Percentiles rank a stretch among this genome's conserved stretches.
phyloP scores from a whole-genome alignment of 2,888 invertebrate species.

The Drepanosiphum platanoidis region DNA sequence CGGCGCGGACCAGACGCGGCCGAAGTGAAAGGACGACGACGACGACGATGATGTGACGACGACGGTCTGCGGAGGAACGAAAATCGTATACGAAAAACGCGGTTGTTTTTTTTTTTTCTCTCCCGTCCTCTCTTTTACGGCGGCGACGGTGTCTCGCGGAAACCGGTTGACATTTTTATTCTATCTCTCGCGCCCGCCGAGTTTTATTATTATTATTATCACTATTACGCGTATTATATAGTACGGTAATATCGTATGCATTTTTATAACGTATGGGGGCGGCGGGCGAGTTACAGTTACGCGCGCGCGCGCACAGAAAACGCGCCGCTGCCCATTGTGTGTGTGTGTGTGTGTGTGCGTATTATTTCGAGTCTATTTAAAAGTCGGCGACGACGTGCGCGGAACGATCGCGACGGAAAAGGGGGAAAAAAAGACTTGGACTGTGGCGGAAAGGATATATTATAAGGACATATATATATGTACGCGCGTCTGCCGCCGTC shows the following conservation, averaged over 20 bases:
- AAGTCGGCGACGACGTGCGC: conserved; percentile 17
- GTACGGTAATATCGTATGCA: neutral
- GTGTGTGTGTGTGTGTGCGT: neutral
- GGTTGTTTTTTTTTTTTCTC: neutral
- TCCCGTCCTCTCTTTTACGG: neutral
- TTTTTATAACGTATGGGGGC: neutral
- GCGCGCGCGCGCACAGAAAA: neutral
- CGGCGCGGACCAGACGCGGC: too few relatives aligned
- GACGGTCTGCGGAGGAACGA: conserved; percentile 25
- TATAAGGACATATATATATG: too few relatives aligned
- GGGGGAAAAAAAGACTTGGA: neutral
- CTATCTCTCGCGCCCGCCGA: neutral
- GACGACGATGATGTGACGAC: conserved; percentile 3
- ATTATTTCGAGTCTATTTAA: conserved; percentile 45
- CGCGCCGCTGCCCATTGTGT: neutral
- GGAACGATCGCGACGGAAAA: neutral
- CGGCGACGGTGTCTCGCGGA: too few relatives aligned
- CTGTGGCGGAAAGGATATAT: neutral
- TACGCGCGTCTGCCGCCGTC: conserved; percentile 49
- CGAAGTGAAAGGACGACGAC: conserved; percentile 56
- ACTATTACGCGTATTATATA: neutral
- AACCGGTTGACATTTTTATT: conserved; percentile 42
- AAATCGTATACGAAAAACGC: conserved; percentile 35
- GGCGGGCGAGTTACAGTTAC: too few relatives aligned
- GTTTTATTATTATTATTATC: conserved; percentile 10